Base-by-base conservation (phyloP, 2,113 vertebrate species). In the Neogale vison region DNA sequence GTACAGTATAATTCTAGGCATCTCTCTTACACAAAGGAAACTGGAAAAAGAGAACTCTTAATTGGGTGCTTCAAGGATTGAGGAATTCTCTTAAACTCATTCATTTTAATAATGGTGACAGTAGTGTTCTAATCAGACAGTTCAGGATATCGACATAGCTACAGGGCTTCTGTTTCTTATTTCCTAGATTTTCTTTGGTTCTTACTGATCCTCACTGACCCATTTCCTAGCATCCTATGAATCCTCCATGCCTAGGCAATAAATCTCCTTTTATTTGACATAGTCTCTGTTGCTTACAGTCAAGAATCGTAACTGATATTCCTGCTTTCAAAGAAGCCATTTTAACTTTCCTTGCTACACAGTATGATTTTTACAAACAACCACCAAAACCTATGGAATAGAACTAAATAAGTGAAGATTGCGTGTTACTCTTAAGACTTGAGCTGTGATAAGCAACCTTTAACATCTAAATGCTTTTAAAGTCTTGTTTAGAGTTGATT, bases 401-500 rank as follows among this genome's bases (percentile, higher is more conserved):
- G 29, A 91, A 96, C 20, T 83, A 82, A 61, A 82, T 71, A 88
- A 80, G 59, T 67, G 83, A 97, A 91, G 47, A 4, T 1, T 65
- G 8, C 65, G 34, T 34, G 26, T 7, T 92, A 34, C 59, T 52
- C 20, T 94, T 93, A 89, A 80, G 29, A 82, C 15, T 21, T 57
- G 89, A 98, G 61, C n/a, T 94, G 95, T 95, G 80, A 31, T 47
- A 47, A 91, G 45, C 61, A 97, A 93, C 0, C 31, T 97, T 88
- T 94, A 71, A 88, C 39, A 96, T 63, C 45, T 90, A 94, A 94
- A 98, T 92, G 92, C 31, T 57, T 82, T 97, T 94, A 81, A 95
- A 96, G 76, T 11, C 20, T 96, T 89, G 47, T 86, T 59, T 98
- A 88, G 86, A 36, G 18, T 95, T 77, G 82, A 57, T 89, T 96